phyloP scores from a whole-genome alignment of 2,113 vertebrate species.

The Cyprinodon brontotheroides region DNA sequence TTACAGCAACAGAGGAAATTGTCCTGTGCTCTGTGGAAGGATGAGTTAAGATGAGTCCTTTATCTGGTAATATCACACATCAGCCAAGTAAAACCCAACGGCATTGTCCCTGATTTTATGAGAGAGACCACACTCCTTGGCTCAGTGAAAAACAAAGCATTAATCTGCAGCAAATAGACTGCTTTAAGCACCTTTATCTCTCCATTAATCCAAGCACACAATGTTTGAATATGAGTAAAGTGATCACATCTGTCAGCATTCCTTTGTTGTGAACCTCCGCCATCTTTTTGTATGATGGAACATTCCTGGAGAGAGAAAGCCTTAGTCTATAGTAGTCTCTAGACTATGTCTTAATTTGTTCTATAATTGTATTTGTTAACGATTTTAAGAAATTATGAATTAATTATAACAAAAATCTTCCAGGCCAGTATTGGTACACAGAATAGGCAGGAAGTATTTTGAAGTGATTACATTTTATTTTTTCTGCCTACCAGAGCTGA shows the following conservation, averaged over 20 bases:
- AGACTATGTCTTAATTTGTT: not conserved
- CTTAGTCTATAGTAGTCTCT: not conserved
- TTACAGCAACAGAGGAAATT: not conserved
- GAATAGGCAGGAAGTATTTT: not conserved
- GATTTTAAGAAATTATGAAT: not conserved
- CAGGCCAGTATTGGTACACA: not conserved
- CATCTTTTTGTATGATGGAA: not conserved
- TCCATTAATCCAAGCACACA: not conserved
- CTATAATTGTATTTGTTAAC: not conserved
- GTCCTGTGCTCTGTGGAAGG: not conserved
- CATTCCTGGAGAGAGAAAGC: not conserved
- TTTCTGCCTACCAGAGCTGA: too few species aligned
- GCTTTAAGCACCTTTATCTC: not conserved
- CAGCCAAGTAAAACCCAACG: not conserved
- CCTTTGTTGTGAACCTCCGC: not conserved
- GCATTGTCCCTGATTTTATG: conserved; percentile 2
- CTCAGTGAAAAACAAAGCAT: conserved; percentile 1
- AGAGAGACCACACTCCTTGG: not conserved
- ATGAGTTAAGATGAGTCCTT: not conserved
- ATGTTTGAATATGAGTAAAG: not conserved
- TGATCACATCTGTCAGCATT: not conserved
- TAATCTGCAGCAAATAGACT: not conserved
- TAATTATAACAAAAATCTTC: not conserved
- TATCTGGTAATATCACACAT: not conserved
- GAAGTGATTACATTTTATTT: not conserved